Evolutionary conservation across 2,888 invertebrate genomes (phyloP), one percentile per base, ranked within the genome.

Genomic region (Apamea monoglypha): DNA sequence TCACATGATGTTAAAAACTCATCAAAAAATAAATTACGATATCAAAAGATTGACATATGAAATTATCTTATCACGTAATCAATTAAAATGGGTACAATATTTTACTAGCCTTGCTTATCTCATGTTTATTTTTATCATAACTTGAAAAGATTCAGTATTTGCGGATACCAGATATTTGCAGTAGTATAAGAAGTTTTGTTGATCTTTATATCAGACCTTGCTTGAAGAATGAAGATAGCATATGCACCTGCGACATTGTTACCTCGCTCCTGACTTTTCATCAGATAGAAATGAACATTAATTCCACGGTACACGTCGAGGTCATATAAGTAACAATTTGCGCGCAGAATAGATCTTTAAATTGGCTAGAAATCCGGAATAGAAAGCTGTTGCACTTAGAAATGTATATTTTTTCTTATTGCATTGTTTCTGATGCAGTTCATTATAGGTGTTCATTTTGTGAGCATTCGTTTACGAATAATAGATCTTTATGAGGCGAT

Each of bases 351-450:
- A 79, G 67, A 86, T 78, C 68, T 83, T 83, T 66, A 81, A 84
- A 80, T 88, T 83, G 66, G 69, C 78, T 84, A 81, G 81, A 83
- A 89, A 83, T 85, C 82, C 69, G 72, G 64, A 82, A 77, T 82
- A 88, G 89, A 89, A 89, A 89, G 87, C 83, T 74, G 70, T 70
- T 70, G 81, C 72, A 78, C 76, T 82, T 74, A 71, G 66, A 78
- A 78, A 76, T 77, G n/a, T 50, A 47, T 78, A 8, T 76, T 70
- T 78, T 82, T 73, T 76, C 68, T 79, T 76, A 75, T 78, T 84
- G 75, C 68, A 76, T 82, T 84, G 80, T 83, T 76, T 74, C 50
- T 77, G 79, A 74, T 74, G 74, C 80, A 81, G 78, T 85, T 78
- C 56, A 70, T 73, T 76, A 56, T 18, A 64, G 50, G 14, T 73